phyloP scores from a whole-genome alignment of 1,140 invertebrate species.

The Lepidotrigona ventralis region DNA sequence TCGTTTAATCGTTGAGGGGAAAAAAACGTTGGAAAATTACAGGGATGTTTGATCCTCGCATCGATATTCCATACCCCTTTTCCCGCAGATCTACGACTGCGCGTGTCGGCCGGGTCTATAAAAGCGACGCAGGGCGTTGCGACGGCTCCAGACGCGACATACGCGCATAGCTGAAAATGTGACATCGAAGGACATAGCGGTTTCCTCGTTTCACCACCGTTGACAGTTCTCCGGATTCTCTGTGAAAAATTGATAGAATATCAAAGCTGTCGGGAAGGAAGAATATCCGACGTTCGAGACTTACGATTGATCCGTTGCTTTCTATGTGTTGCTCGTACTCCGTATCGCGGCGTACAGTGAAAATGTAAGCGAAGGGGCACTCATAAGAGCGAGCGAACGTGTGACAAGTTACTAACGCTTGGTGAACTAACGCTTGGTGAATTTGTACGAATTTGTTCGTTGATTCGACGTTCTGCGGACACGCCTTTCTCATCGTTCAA shows the following conservation, averaged over 20 bases:
- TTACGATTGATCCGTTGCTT: fast-evolving
- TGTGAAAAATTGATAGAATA: neutral
- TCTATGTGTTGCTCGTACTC: neutral
- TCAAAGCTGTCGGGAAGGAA: neutral
- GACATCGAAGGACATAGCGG: slow-evolving; percentile 48
- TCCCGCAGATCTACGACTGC: slow-evolving; percentile 68
- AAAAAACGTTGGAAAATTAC: neutral
- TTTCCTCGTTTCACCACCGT: neutral
- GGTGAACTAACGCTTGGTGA: neutral
- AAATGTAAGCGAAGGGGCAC: slow-evolving; percentile 22
- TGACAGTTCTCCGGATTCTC: neutral
- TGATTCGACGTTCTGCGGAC: neutral
- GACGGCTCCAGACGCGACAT: slow-evolving; percentile 75
- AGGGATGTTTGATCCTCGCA: slow-evolving; percentile 47
- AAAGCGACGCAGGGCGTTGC: slow-evolving; percentile 72
- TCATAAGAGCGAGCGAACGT: neutral
- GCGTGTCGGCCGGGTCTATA: slow-evolving; percentile 70
- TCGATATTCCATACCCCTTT: slow-evolving; percentile 55
- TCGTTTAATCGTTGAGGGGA: neutral
- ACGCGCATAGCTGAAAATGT: slow-evolving; percentile 75
- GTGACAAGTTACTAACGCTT: neutral
- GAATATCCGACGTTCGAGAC: neutral
- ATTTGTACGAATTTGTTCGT: neutral
- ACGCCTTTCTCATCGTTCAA: neutral
- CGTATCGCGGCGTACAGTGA: slow-evolving; percentile 13